A percentile compares a stretch with the other conserved stretches of the same genome.
Conservation (phyloP, 2,888 invertebrate species). For the Leptopilina drosophilae region DNA sequence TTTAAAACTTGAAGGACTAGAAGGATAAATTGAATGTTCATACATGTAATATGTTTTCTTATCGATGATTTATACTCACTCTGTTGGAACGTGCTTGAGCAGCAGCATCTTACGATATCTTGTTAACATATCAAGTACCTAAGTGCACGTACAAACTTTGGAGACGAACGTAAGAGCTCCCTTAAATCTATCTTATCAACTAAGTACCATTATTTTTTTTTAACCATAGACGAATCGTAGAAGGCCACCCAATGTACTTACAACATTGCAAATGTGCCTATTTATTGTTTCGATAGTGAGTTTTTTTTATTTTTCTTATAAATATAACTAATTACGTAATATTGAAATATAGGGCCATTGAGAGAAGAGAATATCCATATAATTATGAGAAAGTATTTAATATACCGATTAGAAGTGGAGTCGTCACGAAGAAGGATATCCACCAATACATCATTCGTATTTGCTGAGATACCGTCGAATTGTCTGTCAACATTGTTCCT, state of each 20-base stretch:
- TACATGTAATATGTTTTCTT: conserved; percentile 59
- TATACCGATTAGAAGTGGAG: conserved; percentile 74
- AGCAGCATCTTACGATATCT: conserved; percentile 71
- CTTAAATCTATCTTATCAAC: conserved; percentile 63
- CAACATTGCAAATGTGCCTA: conserved; percentile 74
- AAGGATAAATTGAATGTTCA: conserved; percentile 38
- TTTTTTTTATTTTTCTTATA: conserved; percentile 50
- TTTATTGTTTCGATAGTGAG: conserved; percentile 54
- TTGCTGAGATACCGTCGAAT: conserved; percentile 66
- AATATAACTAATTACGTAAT: conserved; percentile 57
- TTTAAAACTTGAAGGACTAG: conserved; percentile 3
- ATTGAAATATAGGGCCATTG: conserved; percentile 51
- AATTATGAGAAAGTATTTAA: conserved; percentile 68
- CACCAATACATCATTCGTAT: conserved; percentile 69
- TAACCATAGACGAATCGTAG: conserved; percentile 64
- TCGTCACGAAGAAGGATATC: conserved; percentile 71
- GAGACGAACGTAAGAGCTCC: conserved; percentile 66
- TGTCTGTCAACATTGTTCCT: conserved; percentile 69
- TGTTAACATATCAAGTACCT: conserved; percentile 74
- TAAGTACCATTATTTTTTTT: conserved; percentile 59
- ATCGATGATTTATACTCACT: conserved; percentile 71
- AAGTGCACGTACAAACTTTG: conserved; percentile 72
- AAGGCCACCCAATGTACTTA: conserved; percentile 75
- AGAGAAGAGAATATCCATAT: conserved; percentile 56
- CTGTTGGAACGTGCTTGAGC: conserved; percentile 70